phyloP scores from a whole-genome alignment of 2,797 vertebrate species.

The Brachymystax lenok region DNA sequence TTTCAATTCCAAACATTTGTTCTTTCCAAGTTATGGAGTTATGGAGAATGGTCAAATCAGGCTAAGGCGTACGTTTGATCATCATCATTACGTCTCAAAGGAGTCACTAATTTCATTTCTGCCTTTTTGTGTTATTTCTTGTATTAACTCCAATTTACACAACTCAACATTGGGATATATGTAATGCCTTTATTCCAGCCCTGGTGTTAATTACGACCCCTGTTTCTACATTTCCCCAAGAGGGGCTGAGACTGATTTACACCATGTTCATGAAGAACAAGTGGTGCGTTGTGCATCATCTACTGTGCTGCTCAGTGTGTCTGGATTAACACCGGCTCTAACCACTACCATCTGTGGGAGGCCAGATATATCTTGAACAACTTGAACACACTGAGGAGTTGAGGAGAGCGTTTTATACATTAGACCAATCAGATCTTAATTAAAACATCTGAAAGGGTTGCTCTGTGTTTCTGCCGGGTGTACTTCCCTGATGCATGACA shows the following conservation, averaged over 20 bases:
- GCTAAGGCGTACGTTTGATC: constrained; percentile 39
- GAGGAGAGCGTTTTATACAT: constrained; percentile 9
- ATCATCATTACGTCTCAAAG: constrained; percentile 47
- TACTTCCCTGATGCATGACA: neutral
- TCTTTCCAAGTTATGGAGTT: constrained; percentile 30
- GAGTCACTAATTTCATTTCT: constrained; percentile 49
- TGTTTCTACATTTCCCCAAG: constrained; percentile 40
- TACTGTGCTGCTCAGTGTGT: constrained; percentile 33
- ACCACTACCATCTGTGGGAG: constrained; percentile 35
- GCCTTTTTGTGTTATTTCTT: constrained; percentile 25
- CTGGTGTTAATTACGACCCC: constrained; percentile 62
- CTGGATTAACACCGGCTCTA: constrained; percentile 32
- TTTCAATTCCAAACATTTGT: constrained; percentile 23
- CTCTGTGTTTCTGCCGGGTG: neutral
- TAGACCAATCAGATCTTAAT: constrained; percentile 12
- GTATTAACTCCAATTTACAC: constrained; percentile 49
- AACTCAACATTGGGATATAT: constrained; percentile 49
- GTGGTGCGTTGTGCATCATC: constrained; percentile 18
- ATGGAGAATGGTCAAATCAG: constrained; percentile 41
- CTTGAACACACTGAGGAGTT: constrained; percentile 15
- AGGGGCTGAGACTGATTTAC: constrained; percentile 47
- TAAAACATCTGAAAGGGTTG: neutral
- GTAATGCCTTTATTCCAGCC: constrained; percentile 2
- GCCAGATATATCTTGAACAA: constrained; percentile 9
- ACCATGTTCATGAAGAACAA: constrained; percentile 31